Evolutionary conservation across 2,888 invertebrate species (phyloP), one percentile per base, ranked within the genome.

Genomic region (Melieria crassipennis): DNA sequence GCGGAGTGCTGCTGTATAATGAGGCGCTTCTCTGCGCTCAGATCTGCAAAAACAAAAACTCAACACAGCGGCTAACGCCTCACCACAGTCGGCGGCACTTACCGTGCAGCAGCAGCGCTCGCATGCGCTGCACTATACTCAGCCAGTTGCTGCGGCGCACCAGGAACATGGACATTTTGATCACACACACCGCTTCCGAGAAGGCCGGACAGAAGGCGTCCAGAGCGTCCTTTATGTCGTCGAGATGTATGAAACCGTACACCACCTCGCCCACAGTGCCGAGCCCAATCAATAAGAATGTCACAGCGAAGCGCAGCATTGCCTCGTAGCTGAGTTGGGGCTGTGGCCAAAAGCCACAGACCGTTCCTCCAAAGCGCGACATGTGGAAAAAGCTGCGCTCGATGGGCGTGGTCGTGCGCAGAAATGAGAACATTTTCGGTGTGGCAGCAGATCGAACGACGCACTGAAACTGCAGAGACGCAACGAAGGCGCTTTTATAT

Each of bases 151-250:
- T 76, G 66, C 79, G 79, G 60, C 79, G 72, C 7, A 76, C 56
- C 65, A 84, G 80, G 74, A 86, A 82, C 45, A 80, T 76, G 64
- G 72, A 71, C 75, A 86, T 78, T 72, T 86, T 86, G n/a, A 84
- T 73, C 4, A 85, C 74, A 10, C 74, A 82, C 5, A 86, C 80
- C 7, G 78, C 78, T 73, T 85, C 83, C 11, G 85, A 84, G 58
- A 78, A 78, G 57, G 81, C 82, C 9, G 86, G 86, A 75, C 84
- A 84, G 74, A 86, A 83, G 48, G 84, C 86, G 75, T 84, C 86
- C 70, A 86, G 76, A 0, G 86, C 84, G 7, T 73, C 72, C 0
- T 81, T 76, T 69, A 85, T 71, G 70, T 82, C 76, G 68, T 78
- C 69, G 11, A 83, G 68, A 75, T 84, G 74, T 6, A 78, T 62